Base-by-base conservation (phyloP, 2,797 vertebrate genomes). In the Mallotus villosus region DNA sequence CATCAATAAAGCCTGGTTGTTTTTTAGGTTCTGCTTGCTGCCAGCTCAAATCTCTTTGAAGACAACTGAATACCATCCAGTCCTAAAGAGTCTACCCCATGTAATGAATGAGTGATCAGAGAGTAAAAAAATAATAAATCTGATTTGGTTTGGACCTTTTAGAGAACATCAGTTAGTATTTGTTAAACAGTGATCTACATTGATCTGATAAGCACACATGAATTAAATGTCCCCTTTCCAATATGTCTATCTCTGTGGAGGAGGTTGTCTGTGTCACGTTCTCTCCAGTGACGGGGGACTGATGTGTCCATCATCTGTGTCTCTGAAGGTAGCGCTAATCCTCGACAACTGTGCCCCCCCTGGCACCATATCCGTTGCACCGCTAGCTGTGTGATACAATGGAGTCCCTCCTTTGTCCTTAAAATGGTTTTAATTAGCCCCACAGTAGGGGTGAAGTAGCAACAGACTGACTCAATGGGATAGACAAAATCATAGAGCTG, bases 381-480 rank as follows among this genome's bases (percentile, higher is more conserved):
- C 88, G 86, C 85, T 90, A 92, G 82, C 78, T 67, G 76, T 84
- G 87, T 83, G 79, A 84, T 88, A 86, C 94, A 92, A 93, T 91
- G 85, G 91, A 71, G 74, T 92, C 86, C 86, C 85, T 90, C 88
- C 73, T 94, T 97, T 96, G 95, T 97, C 87, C 94, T 87, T 92
- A 86, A 96, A 96, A 96, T 95, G 94, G 93, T 95, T 96, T 96
- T 95, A 97, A 98, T 96, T 95, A 96, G 94, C 92, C 90, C 81
- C 93, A 81, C 92, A 84, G 93, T 86, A 81, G 93, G 94, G 89
- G 78, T 85, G 85, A 78, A 87, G 63, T 78, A 24, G 68, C 86
- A 70, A 88, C 86, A 80, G 78, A 55, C 68, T 19, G 64, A 61
- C 64, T 87, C 79, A 84, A 64, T 74, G 34, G 87, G 81, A 75